These are phyloP conservation scores for Naja naja DNA, from an alignment of 2,113 vertebrate species.

Conservation along the genomic window DNA sequence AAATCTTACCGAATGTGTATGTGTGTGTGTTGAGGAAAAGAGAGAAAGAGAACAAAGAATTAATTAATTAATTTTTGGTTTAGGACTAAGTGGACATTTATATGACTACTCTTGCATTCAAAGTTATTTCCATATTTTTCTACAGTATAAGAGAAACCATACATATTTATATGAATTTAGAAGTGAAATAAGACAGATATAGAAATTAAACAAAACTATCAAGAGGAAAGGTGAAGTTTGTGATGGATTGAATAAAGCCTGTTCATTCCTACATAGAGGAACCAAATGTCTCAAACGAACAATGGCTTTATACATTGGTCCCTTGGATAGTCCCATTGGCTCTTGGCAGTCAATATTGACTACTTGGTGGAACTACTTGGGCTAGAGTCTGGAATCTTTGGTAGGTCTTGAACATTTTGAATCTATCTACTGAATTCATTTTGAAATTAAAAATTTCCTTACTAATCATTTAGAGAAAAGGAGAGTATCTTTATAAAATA, in stretches of 20 bases:
- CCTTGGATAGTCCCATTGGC: neutral
- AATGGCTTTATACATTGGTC: neutral
- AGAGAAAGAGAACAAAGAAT: neutral
- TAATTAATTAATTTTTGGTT: neutral
- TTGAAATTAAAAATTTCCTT: neutral
- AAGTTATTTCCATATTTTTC: neutral
- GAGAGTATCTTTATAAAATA: neutral
- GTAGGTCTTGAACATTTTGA: neutral
- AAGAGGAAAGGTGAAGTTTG: neutral
- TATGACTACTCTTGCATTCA: neutral
- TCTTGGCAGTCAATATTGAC: neutral
- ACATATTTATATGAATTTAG: neutral
- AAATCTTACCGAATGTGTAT: neutral
- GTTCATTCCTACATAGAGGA: neutral
- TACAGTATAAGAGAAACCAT: neutral
- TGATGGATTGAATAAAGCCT: neutral
- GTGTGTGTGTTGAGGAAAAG: neutral
- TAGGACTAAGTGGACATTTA: neutral
- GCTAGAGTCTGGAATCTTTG: neutral
- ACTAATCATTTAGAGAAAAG: neutral
- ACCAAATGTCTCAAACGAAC: neutral
- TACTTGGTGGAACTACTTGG: neutral
- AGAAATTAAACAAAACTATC: neutral
- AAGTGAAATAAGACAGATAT: neutral
- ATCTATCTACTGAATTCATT: neutral